These are phyloP conservation scores for Erythrolamprus reginae DNA, from an alignment of 2,113 vertebrate species.

Conservation along the genomic window DNA sequence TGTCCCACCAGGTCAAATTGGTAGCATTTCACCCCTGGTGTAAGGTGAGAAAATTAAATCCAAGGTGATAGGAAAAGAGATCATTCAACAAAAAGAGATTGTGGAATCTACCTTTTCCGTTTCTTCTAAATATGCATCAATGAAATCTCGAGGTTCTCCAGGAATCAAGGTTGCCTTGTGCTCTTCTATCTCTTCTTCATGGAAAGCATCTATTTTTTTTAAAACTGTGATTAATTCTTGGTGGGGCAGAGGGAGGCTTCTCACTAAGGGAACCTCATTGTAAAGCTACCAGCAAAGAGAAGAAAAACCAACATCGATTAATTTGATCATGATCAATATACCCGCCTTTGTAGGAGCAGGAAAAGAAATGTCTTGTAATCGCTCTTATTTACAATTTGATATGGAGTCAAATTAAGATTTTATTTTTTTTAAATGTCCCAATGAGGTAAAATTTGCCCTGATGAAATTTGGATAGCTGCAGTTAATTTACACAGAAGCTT, in stretches of 20 bases:
- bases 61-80: background rate
- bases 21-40: too few relatives aligned
- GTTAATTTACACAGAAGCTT: background rate
- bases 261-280: constrained; percentile 30
- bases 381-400: background rate
- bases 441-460: background rate
- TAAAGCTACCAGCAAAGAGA: constrained; percentile 31
- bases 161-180: constrained; percentile 36
- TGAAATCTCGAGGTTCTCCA: constrained; percentile 45
- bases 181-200: constrained; percentile 22
- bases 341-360: background rate
- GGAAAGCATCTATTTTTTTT: background rate
- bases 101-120: constrained; percentile 27
- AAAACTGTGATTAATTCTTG: constrained; percentile 33
- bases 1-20: too few relatives aligned
- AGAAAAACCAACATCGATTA: background rate
- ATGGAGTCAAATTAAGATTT: background rate
- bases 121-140: constrained; percentile 59
- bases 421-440: too few relatives aligned
- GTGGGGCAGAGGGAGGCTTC: constrained; percentile 45
- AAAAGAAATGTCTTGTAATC: background rate
- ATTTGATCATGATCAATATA: background rate
- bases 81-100: accelerated
- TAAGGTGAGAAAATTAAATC: background rate
- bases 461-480: background rate